phyloP scores from a whole-genome alignment of 2,888 invertebrate genomes.

The Crossocerus cetratus region DNA sequence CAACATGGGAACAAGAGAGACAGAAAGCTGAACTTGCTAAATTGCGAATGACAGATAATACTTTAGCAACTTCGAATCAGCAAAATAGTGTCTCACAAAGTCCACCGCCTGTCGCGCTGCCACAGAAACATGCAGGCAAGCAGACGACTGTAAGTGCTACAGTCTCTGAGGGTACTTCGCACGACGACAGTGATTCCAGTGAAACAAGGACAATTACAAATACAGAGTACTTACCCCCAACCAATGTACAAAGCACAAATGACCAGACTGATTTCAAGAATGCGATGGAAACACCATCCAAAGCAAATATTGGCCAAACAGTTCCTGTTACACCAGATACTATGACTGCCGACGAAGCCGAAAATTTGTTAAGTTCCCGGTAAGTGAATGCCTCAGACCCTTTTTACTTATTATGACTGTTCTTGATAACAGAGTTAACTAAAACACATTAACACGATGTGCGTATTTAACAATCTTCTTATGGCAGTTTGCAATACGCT shows the following conservation, averaged over 20 bases:
- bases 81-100: constrained; percentile 41
- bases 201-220: constrained; percentile 70
- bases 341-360: constrained; percentile 93
- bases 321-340: constrained; percentile 77
- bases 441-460: background rate
- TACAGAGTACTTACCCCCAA: constrained; percentile 53
- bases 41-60: constrained; percentile 64
- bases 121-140: constrained; percentile 46
- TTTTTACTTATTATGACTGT: background rate
- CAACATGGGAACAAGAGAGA: constrained; percentile 74
- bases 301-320: constrained; percentile 50
- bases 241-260: constrained; percentile 53
- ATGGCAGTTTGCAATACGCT: constrained; percentile 39
- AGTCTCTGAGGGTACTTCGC: constrained; percentile 57
- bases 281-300: constrained; percentile 46
- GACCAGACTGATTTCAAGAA: constrained; percentile 44
- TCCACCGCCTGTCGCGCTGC: constrained; percentile 33
- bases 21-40: constrained; percentile 72
- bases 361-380: constrained; percentile 91
- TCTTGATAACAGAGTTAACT: background rate
- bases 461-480: constrained; percentile 20
- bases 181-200: constrained; percentile 69
- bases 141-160: constrained; percentile 35
- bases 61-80: constrained; percentile 46
- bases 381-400: constrained; percentile 75